Percentiles rank a stretch among this genome's conserved stretches.
phyloP scores from a whole-genome alignment of 2,113 vertebrate genomes.

The Calidris pugnax region DNA sequence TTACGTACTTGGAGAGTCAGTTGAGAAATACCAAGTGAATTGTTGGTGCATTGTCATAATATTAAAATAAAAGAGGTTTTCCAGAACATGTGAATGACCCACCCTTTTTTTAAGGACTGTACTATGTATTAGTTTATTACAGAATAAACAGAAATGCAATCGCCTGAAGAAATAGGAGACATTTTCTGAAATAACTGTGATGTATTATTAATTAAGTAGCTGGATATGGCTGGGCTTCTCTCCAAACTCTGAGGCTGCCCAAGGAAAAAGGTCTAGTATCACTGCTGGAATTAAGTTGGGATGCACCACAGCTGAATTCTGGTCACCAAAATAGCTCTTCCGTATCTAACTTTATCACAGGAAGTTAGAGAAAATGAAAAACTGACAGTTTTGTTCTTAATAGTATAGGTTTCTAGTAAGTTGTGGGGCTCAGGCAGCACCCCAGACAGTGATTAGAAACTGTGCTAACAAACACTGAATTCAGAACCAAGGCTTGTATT shows the following conservation, averaged over 20 bases:
- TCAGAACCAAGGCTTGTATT: background rate
- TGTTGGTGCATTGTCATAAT: background rate
- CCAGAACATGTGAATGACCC: background rate
- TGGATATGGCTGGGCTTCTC: background rate
- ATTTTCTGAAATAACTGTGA: constrained; percentile 39
- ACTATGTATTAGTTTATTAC: background rate
- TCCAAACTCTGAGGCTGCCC: background rate
- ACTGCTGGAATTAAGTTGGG: constrained; percentile 2
- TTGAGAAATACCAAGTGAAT: background rate
- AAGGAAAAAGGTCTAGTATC: background rate
- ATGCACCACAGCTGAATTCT: background rate
- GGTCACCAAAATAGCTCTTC: background rate
- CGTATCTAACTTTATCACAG: background rate
- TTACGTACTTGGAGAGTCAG: background rate
- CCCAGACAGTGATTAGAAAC: background rate
- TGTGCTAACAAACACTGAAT: background rate
- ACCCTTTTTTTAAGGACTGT: background rate
- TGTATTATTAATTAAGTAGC: constrained; percentile 35
- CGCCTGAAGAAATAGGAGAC: background rate
- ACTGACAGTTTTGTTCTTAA: background rate
- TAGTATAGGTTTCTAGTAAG: background rate
- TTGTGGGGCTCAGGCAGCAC: background rate
- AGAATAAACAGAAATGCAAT: background rate
- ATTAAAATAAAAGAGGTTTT: background rate
- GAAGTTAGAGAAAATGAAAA: background rate